Conservation (phyloP, 2,113 vertebrate species). For the Mesembrinibis cayennensis region DNA sequence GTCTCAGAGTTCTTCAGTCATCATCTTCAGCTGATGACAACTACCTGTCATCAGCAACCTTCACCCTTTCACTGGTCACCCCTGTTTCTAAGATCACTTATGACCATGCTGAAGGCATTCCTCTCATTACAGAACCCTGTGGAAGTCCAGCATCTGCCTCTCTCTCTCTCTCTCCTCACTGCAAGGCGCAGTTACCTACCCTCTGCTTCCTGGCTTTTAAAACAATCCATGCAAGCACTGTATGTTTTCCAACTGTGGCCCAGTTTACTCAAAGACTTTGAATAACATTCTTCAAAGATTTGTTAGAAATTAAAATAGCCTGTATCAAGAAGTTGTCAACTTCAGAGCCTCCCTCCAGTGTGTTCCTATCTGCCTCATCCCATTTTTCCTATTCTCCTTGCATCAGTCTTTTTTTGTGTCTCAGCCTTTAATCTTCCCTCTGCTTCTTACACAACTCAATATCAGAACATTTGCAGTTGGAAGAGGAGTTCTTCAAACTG, state of each 20-base stretch:
- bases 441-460: neutral
- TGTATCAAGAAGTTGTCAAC: neutral
- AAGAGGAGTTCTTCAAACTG: neutral
- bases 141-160: neutral
- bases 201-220: neutral
- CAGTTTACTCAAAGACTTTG: neutral
- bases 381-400: neutral
- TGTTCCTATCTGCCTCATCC: neutral
- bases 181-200: neutral
- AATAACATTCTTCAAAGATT: neutral
- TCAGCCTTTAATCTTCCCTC: neutral
- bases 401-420: neutral
- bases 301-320: neutral
- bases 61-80: neutral
- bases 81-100: neutral
- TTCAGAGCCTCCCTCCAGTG: neutral
- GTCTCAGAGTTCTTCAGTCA: too few species aligned
- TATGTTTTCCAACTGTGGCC: neutral
- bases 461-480: neutral
- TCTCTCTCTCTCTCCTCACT: fast-evolving
- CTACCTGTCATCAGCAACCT: neutral
- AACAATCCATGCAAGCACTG: neutral
- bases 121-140: neutral
- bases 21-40: neutral
- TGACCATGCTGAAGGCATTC: neutral